Conservation (phyloP, 2,797 vertebrate species). For the Molossus molossus region DNA sequence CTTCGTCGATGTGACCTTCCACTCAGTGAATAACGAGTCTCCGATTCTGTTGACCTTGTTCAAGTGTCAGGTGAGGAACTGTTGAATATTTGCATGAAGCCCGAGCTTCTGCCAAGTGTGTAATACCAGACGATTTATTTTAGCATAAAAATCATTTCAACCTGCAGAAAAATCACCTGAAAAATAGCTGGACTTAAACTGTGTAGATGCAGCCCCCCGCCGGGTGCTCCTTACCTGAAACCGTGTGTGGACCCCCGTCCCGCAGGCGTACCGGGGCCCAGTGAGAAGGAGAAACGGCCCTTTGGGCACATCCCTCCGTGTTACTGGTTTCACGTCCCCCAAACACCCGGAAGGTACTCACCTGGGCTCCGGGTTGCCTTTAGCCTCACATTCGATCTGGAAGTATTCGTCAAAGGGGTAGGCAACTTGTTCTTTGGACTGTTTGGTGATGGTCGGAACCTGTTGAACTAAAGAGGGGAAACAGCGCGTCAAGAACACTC, state of each 20-base stretch:
- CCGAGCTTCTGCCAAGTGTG: background rate
- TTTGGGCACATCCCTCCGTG: no score
- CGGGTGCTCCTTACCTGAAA: background rate
- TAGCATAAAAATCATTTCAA: background rate
- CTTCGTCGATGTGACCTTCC: background rate
- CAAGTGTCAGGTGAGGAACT: background rate
- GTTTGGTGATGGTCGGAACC: constrained; percentile 95
- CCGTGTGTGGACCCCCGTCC: no score
- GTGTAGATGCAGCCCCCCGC: background rate
- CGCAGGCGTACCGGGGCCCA: no score
- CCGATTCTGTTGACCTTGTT: background rate
- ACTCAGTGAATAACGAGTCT: background rate
- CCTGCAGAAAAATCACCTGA: background rate
- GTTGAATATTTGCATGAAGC: no score
- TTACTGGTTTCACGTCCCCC: no score
- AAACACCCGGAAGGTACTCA: constrained; percentile 89
- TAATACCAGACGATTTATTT: background rate
- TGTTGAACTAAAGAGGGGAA: constrained; percentile 93
- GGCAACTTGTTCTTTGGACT: constrained; percentile 94
- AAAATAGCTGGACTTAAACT: background rate
- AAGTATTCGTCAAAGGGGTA: constrained; percentile 97
- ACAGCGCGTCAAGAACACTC: background rate
- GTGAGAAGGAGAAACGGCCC: background rate
- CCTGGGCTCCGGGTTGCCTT: constrained; percentile 96
- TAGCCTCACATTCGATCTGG: constrained; percentile 95